phyloP scores from a whole-genome alignment of 2,888 invertebrate species.

The Auanema sp. region DNA sequence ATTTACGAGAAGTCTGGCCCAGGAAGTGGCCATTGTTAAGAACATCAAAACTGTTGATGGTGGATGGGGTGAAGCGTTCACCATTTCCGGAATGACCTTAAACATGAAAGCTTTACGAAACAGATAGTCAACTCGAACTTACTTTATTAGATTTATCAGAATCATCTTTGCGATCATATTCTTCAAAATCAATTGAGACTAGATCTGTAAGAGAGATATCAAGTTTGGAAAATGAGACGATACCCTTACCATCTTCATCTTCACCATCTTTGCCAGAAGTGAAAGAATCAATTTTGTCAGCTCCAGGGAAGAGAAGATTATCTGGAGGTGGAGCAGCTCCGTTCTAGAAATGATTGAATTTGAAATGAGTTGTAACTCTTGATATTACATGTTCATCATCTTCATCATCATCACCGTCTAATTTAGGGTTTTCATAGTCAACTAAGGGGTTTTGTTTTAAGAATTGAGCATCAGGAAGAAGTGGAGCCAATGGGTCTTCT shows the following conservation, averaged over 20 bases:
- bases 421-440: constrained; percentile 48
- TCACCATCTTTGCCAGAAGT: constrained; percentile 37
- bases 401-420: constrained; percentile 28
- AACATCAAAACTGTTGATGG: constrained; percentile 38
- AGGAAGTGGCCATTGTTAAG: constrained; percentile 45
- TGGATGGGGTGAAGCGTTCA: constrained; percentile 27
- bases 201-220: constrained; percentile 33
- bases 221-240: not conserved
- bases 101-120: constrained; percentile 4
- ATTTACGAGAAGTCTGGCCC: constrained; percentile 34
- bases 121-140: not conserved
- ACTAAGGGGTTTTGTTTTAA: constrained; percentile 54
- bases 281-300: constrained; percentile 37
- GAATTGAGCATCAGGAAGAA: constrained; percentile 45
- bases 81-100: constrained; percentile 18
- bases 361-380: not conserved
- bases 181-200: constrained; percentile 45
- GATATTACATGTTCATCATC: constrained; percentile 12
- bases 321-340: constrained; percentile 37
- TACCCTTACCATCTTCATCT: constrained; percentile 20
- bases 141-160: not conserved
- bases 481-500: constrained; percentile 48
- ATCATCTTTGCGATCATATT: constrained; percentile 29
- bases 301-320: constrained; percentile 41
- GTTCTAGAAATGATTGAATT: constrained; percentile 1